Base-by-base conservation (phyloP, 1,140 invertebrate genomes). In the Paraescarpia echinospica region DNA sequence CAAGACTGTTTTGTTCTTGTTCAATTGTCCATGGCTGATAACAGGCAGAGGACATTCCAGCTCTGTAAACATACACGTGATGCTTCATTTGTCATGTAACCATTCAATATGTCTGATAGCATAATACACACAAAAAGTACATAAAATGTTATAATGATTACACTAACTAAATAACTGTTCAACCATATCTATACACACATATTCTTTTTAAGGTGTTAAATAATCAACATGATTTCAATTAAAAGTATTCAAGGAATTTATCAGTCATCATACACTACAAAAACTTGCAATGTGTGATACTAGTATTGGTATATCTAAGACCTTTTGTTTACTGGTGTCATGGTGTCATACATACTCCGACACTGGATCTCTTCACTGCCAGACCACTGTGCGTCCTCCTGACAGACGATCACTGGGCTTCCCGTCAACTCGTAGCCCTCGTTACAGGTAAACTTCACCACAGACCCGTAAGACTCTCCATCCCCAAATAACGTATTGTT, bases 361-460 rank as follows among this genome's bases (percentile, higher is more conserved):
- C 59, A 77, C 59, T 77, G 59, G 59, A 77, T 77, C 59, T 77
- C 2, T 2, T 77, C 59, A 77, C 59, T 77, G 18, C 34, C 90
- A 41, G 90, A 90, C 90, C 90, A 90, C 14, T 9, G 14, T 41
- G 12, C 90, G n/a, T 90, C 90, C 35, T 41, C 4, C 35, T 90
- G 90, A n/a, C 90, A 90, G 90, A 90, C n/a, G 90, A 41, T 14
- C 34, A 90, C 35, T 34, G 90, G 90, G 27, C 34, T 35, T 90
- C 90, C 90, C n/a, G 27, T 31, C 34, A 90, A 35, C 90, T 90
- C 90, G 35, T 90, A 77, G 59, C 59, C 59, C 22, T 77, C 59
- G 27, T 77, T 27, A 77, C 59, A 77, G 59, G 59, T 77, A 77
- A 22, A 77, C 59, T 77, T 77, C 59, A 27, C 59, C 59, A 77